Percentiles rank a stretch among this genome's conserved stretches.
Conservation (phyloP, 1,140 invertebrate species). For the Bacillus rossius region DNA sequence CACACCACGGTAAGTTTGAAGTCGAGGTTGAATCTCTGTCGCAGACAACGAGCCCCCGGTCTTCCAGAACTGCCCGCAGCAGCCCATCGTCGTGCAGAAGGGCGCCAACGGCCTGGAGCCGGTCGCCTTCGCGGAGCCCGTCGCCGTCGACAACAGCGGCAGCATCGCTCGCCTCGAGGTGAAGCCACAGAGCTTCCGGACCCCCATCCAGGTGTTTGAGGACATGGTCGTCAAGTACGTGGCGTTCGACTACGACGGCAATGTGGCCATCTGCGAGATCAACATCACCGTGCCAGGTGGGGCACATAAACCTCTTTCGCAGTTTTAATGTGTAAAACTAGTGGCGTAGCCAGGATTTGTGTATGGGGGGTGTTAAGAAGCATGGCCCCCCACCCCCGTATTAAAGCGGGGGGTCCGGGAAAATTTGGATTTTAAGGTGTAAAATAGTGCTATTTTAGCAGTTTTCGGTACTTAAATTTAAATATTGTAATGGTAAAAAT, state of each 20-base stretch:
- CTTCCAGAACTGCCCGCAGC: constrained; percentile 92
- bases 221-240: constrained; percentile 92
- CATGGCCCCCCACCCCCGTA: too few relatives aligned
- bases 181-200: constrained; percentile 84
- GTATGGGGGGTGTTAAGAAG: too few relatives aligned
- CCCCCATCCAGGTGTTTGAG: constrained; percentile 82
- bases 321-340: too few relatives aligned
- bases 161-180: constrained; percentile 88
- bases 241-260: constrained; percentile 94
- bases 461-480: too few relatives aligned
- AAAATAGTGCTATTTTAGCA: too few relatives aligned
- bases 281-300: constrained; percentile 84
- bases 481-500: too few relatives aligned
- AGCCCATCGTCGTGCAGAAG: constrained; percentile 84
- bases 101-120: constrained; percentile 79
- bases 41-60: constrained; percentile 90
- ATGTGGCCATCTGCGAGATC: constrained; percentile 94
- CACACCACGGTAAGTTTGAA: too few relatives aligned
- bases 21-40: too few relatives aligned
- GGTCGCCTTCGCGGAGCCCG: constrained; percentile 89
- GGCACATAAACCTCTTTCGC: too few relatives aligned
- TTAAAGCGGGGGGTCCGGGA: too few relatives aligned
- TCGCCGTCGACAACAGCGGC: constrained; percentile 90
- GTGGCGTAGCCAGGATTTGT: too few relatives aligned
- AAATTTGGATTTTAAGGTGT: too few relatives aligned